Evolutionary conservation across 2,797 vertebrate species (phyloP), one percentile per base, ranked within the genome.

Genomic region (Gymnothorax reevesii): DNA sequence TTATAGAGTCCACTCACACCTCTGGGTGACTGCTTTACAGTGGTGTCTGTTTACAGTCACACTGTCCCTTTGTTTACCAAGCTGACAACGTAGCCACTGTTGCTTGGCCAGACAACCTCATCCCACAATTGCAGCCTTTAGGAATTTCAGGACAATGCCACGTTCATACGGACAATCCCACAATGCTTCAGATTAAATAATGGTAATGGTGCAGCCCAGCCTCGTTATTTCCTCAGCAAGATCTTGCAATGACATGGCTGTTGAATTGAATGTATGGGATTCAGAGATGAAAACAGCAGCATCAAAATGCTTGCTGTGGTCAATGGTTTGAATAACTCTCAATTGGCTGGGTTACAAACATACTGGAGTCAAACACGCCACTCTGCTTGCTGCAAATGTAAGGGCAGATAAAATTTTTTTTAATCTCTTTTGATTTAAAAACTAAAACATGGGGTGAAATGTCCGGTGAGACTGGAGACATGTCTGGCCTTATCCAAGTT

Each of bases 71-170:
- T 75, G 71, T 75, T 15, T 75, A 9, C 13, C 27, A 42, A 17
- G 27, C 71, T 22, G 42, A 75, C 71, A 75, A 75, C 13, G 15
- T 33, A 42, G 25, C 27, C 71, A 75, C 25, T 75, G 71, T 75
- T 42, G 13, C 13, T 4, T 25, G 27, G 42, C 71, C 8, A 33
- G 15, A 13, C 27, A 42, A 25, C 25, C 71, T 12, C 71, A 69
- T 7, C 9, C 71, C 27, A 42, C 27, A 75, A 12, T 42, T 42
- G 15, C 25, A 42, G 66, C 66, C 66, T 69, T 69, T 22, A n/a
- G 71, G 71, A 42, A 75, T 42, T 75, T 42, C 71, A 75, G 71
- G 25, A 75, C 71, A 75, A 75, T 33, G 71, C 71, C n/a, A 27
- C 71, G 25, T 42, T 75, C 71, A 33, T 15, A 42, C 33, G 1